Evolutionary conservation across 2,113 vertebrate genomes (phyloP).

Genomic region (Brachionichthys hirsutus): DNA sequence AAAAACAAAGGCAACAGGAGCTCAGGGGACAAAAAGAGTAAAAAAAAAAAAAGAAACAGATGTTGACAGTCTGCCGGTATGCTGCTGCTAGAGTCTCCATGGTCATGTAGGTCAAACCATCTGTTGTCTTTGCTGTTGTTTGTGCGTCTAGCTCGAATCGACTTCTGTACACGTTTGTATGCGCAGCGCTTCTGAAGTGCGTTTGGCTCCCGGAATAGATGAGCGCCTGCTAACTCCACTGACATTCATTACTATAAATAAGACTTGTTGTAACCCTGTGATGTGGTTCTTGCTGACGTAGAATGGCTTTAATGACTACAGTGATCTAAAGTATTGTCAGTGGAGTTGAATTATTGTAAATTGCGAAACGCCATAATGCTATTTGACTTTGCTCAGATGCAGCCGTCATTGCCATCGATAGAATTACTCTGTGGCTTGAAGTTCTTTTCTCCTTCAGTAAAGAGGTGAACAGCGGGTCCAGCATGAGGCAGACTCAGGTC

Average conservation of each 20-base stretch:
- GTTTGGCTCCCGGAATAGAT: conserved; percentile 64
- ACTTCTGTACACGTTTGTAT: conserved; percentile 16
- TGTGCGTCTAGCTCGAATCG: conserved; percentile 24
- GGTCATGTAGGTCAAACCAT: conserved; percentile 62
- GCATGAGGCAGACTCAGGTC: not conserved
- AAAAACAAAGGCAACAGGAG: conserved; percentile 54
- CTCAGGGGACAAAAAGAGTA: conserved; percentile 41
- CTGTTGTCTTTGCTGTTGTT: conserved; percentile 66
- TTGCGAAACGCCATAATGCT: conserved; percentile 1
- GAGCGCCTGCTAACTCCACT: conserved; percentile 59
- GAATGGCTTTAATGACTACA: conserved; percentile 29
- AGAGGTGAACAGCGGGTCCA: conserved; percentile 5
- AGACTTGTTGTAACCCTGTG: conserved; percentile 48
- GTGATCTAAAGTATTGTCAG: conserved; percentile 9
- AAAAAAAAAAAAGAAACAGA: conserved; percentile 54
- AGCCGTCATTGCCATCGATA: not conserved
- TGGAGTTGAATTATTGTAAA: conserved; percentile 12
- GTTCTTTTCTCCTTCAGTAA: not conserved
- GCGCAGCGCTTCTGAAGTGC: conserved; percentile 42
- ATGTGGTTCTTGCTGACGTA: conserved; percentile 39
- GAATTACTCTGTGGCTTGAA: not conserved
- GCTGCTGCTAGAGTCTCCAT: conserved; percentile 49
- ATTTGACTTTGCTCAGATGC: conserved; percentile 8
- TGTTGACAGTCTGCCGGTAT: conserved; percentile 62
- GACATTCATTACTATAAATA: conserved; percentile 74